These are phyloP conservation scores for Hyles euphorbiae DNA, from an alignment of 1,140 invertebrate species.

Conservation along the genomic window DNA sequence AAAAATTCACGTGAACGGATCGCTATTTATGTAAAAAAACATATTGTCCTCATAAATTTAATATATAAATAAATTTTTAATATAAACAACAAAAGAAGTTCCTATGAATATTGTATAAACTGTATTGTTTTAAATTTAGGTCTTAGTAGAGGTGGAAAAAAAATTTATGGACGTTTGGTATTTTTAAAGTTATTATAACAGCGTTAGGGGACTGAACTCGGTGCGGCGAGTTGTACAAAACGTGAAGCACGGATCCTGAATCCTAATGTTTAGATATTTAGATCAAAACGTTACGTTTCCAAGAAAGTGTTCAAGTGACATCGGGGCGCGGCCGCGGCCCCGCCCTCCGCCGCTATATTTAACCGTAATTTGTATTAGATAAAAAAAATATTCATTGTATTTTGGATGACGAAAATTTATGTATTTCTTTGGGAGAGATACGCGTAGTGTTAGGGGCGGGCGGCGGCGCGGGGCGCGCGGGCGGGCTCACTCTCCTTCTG, in stretches of 20 bases:
- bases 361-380: no score
- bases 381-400: slow-evolving; percentile 23
- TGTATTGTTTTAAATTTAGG: slow-evolving; percentile 74
- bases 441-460: not conserved
- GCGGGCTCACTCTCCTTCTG: slow-evolving; percentile 38
- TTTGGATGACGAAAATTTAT: slow-evolving; percentile 6
- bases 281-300: slow-evolving; percentile 66
- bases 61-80: slow-evolving; percentile 72
- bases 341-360: no score
- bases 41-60: slow-evolving; percentile 67
- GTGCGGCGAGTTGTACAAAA: slow-evolving; percentile 59
- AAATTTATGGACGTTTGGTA: slow-evolving; percentile 72
- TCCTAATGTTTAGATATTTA: slow-evolving; percentile 69
- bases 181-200: slow-evolving; percentile 71
- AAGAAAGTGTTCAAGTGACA: slow-evolving; percentile 64
- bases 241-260: slow-evolving; percentile 66
- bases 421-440: not conserved
- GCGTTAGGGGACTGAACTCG: slow-evolving; percentile 57
- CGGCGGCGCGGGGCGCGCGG: not conserved
- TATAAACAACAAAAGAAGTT: slow-evolving; percentile 73
- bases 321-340: no score
- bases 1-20: slow-evolving; percentile 62
- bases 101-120: slow-evolving; percentile 73
- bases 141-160: slow-evolving; percentile 62
- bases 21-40: slow-evolving; percentile 70